Percentiles rank a stretch among this genome's conserved stretches.
Conservation (phyloP, 1,140 invertebrate species). For the Anagrus nilaparvatae region DNA sequence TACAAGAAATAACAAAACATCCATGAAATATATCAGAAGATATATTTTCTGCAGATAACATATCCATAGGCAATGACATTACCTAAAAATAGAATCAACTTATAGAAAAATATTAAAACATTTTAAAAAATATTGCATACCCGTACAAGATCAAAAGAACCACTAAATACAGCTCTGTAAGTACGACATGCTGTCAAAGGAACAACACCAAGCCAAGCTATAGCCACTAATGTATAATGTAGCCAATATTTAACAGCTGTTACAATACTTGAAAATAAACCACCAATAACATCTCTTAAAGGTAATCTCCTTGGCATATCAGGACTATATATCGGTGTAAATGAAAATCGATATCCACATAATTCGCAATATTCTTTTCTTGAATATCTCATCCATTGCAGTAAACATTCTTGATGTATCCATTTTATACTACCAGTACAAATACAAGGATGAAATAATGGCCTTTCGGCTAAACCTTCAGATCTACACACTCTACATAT, state of each 20-base stretch:
- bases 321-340: conserved; percentile 97
- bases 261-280: conserved; percentile 77
- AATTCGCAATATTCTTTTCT: conserved; percentile 98
- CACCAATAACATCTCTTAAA: conserved; percentile 78
- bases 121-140: conserved; percentile 17
- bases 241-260: conserved; percentile 93
- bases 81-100: conserved; percentile 34
- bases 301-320: conserved; percentile 97
- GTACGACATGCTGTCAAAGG: conserved; percentile 95
- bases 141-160: conserved; percentile 67
- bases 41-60: conserved; percentile 88
- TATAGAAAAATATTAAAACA: neutral
- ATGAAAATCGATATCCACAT: conserved; percentile 95
- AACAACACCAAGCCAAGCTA: conserved; percentile 97
- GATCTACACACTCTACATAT: conserved; percentile 97
- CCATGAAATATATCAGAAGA: conserved; percentile 91
- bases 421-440: conserved; percentile 98
- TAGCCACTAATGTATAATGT: conserved; percentile 89
- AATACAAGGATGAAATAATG: conserved; percentile 95
- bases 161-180: conserved; percentile 84
- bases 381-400: conserved; percentile 90
- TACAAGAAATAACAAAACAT: conserved; percentile 93
- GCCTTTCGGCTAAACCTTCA: conserved; percentile 75
- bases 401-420: conserved; percentile 90
- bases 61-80: conserved; percentile 79